These are phyloP conservation scores for Corydoras maculifer DNA, from an alignment of 2,113 vertebrate species.

Conservation along the genomic window DNA sequence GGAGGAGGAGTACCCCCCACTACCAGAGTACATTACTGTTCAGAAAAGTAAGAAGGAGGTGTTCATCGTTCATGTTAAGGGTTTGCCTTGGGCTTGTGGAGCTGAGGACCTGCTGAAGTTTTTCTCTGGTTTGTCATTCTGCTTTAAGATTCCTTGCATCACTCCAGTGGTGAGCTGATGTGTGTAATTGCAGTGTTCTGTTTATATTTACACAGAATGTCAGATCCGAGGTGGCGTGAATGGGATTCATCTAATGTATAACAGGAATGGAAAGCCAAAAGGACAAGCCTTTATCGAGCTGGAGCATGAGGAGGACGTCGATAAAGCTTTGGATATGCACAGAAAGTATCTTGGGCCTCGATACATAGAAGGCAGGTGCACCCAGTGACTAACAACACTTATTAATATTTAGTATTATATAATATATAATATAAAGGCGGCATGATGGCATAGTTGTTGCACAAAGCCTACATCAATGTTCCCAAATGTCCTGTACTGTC, in stretches of 20 bases:
- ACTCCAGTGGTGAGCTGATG: not conserved
- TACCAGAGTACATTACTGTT: conserved; percentile 53
- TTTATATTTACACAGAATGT: conserved; percentile 59
- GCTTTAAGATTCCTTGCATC: not conserved
- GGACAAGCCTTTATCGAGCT: conserved; percentile 86
- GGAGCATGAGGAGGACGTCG: conserved; percentile 78
- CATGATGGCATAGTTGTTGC: no score
- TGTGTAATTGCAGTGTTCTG: conserved; percentile 40
- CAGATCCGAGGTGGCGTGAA: conserved; percentile 73
- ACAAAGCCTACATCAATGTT: no score
- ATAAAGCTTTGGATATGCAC: conserved; percentile 84
- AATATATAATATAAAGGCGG: not conserved
- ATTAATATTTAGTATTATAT: not conserved
- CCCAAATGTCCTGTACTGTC: no score
- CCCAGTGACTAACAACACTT: not conserved
- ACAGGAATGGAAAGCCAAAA: conserved; percentile 71
- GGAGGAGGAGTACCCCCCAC: conserved; percentile 54
- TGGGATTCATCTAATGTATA: conserved; percentile 79
- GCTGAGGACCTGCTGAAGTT: conserved; percentile 81
- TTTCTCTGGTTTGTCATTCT: conserved; percentile 72
- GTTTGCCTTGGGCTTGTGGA: conserved; percentile 80
- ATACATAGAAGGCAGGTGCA: conserved; percentile 80
- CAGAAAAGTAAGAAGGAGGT: conserved; percentile 55
- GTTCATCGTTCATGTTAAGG: conserved; percentile 78
- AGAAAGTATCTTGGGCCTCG: conserved; percentile 82